phyloP scores from a whole-genome alignment of 2,797 vertebrate species.

The Mus caroli region DNA sequence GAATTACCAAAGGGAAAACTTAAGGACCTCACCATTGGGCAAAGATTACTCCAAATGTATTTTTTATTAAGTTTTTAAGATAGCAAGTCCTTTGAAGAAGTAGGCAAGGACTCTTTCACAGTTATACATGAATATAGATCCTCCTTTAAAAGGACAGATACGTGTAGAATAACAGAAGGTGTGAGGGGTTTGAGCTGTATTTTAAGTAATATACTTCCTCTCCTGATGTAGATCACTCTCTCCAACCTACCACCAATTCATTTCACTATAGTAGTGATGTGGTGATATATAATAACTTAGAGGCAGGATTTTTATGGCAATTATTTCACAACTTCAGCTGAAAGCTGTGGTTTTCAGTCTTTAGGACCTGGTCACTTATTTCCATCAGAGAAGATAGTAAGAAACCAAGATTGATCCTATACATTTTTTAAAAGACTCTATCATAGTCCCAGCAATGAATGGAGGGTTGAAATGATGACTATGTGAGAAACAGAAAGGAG shows the following conservation, averaged over 20 bases:
- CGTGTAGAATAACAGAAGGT: constrained; percentile 74
- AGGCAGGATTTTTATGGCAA: constrained; percentile 81
- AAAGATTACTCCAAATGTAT: constrained; percentile 80
- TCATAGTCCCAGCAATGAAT: constrained; percentile 39
- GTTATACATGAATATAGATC: constrained; percentile 65
- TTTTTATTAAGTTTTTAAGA: constrained; percentile 78
- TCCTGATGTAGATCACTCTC: constrained; percentile 73
- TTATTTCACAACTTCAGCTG: constrained; percentile 70
- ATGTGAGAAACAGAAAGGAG: constrained; percentile 45
- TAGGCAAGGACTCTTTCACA: constrained; percentile 73
- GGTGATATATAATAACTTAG: constrained; percentile 83
- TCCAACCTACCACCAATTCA: constrained; percentile 80
- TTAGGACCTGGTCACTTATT: constrained; percentile 62
- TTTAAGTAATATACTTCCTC: constrained; percentile 79
- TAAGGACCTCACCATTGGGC: constrained; percentile 49
- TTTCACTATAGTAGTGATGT: constrained; percentile 73
- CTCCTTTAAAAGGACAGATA: constrained; percentile 77
- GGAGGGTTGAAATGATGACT: constrained; percentile 43
- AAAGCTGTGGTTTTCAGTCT: constrained; percentile 60
- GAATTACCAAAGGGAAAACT: constrained; percentile 52
- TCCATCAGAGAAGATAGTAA: constrained; percentile 62
- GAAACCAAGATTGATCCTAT: constrained; percentile 65
- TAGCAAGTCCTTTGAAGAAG: constrained; percentile 72
- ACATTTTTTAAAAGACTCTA: constrained; percentile 3
- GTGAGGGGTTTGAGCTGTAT: constrained; percentile 61